These are phyloP conservation scores for Lysandra coridon DNA, from an alignment of 2,888 invertebrate genomes.

Conservation along the genomic window DNA sequence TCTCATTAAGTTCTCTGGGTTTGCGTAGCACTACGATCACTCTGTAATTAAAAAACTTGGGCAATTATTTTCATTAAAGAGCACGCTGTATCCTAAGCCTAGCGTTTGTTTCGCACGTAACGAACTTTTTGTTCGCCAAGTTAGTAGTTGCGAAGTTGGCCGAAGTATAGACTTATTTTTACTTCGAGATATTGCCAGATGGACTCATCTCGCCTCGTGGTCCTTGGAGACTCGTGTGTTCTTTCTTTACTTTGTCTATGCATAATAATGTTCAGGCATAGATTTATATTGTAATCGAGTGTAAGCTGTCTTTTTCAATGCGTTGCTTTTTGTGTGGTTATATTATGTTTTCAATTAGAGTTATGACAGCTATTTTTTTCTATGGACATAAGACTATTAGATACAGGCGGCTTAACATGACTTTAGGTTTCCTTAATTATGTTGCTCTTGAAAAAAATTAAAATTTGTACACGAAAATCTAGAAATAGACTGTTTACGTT, in stretches of 20 bases:
- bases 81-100: conserved; percentile 38
- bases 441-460: neutral
- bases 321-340: too few species aligned
- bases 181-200: conserved; percentile 24
- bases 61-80: conserved; percentile 44
- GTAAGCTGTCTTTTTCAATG: too few species aligned
- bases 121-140: conserved; percentile 38
- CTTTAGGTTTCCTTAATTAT: neutral
- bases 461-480: neutral
- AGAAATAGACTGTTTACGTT: neutral
- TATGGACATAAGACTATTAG: neutral
- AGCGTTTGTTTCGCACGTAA: conserved; percentile 44
- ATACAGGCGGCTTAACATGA: too few species aligned
- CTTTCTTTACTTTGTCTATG: neutral
- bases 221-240: neutral
- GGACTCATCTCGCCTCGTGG: neutral
- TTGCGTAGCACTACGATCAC: conserved; percentile 32
- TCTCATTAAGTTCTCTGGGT: neutral
- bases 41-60: conserved; percentile 48
- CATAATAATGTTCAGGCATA: neutral
- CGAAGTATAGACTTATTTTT: conserved; percentile 30
- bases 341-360: too few species aligned
- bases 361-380: too few species aligned
- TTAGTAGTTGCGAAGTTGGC: conserved; percentile 26
- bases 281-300: too few species aligned